Evolutionary conservation across 2,888 invertebrate species (phyloP).

Genomic region (Brachypalpus laphriformis): DNA sequence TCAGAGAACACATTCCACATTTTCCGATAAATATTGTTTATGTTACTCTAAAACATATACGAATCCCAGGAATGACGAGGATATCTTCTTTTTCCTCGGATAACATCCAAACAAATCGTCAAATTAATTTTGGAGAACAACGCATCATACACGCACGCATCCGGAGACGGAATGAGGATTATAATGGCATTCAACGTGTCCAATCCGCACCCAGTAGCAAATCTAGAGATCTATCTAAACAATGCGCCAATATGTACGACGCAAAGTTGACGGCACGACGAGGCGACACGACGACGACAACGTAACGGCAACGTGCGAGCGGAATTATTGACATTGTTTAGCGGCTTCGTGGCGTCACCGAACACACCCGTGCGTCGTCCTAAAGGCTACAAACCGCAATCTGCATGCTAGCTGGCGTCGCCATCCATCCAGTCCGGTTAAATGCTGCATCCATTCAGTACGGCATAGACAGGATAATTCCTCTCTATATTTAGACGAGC

Average conservation of each 20-base stretch:
- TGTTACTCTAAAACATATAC: slow-evolving; percentile 15
- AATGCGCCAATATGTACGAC: slow-evolving; percentile 45
- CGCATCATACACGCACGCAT: slow-evolving; percentile 14
- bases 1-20: slow-evolving; percentile 63
- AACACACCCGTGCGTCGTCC: slow-evolving; percentile 22
- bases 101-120: slow-evolving; percentile 71
- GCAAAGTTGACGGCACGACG: not conserved
- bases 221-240: slow-evolving; percentile 61
- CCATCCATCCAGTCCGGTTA: slow-evolving; percentile 46
- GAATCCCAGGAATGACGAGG: slow-evolving; percentile 44
- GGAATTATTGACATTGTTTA: slow-evolving; percentile 72
- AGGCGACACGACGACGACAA: slow-evolving; percentile 51
- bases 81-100: slow-evolving; percentile 19
- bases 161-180: slow-evolving; percentile 37
- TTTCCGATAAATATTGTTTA: slow-evolving; percentile 56
- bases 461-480: slow-evolving; percentile 63
- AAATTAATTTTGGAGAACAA: slow-evolving; percentile 51
- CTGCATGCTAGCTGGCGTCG: slow-evolving; percentile 75
- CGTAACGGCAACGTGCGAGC: slow-evolving; percentile 30
- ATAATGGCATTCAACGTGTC: slow-evolving; percentile 72
- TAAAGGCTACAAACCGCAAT: slow-evolving; percentile 63
- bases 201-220: slow-evolving; percentile 37
- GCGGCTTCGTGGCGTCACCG: slow-evolving; percentile 67
- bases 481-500: slow-evolving; percentile 54
- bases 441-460: slow-evolving; percentile 20